Percentiles rank a stretch among this genome's conserved stretches.
These are phyloP conservation scores for Cynoglossus semilaevis DNA, from an alignment of 2,113 vertebrate species.

Conservation along the genomic window DNA sequence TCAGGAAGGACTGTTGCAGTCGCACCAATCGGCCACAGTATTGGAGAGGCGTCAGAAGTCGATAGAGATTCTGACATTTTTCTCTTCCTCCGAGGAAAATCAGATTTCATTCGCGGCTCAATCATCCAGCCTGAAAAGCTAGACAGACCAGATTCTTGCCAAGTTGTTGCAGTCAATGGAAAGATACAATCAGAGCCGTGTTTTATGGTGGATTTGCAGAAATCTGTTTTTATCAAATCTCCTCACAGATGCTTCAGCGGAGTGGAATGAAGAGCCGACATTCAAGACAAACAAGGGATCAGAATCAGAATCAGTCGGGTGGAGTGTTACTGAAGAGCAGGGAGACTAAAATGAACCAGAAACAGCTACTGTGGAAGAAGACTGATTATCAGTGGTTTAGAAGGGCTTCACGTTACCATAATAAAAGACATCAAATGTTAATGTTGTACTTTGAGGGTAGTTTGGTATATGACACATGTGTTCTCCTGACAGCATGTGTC, in stretches of 20 bases:
- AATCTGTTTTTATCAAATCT: constrained; percentile 70
- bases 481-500: constrained; percentile 16
- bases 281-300: constrained; percentile 1
- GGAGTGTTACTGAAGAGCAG: constrained; percentile 6
- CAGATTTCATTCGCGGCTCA: constrained; percentile 18
- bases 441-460: constrained; percentile 5
- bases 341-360: background rate
- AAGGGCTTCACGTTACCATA: constrained; percentile 4
- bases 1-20: too few relatives aligned
- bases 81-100: background rate
- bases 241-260: constrained; percentile 39
- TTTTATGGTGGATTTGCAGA: constrained; percentile 68
- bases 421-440: background rate
- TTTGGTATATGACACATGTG: constrained; percentile 33
- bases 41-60: background rate
- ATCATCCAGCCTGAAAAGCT: background rate
- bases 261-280: constrained; percentile 19
- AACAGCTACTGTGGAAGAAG: constrained; percentile 7
- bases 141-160: constrained; percentile 21
- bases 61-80: constrained; percentile 1
- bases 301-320: constrained; percentile 14
- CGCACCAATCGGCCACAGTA: too few relatives aligned
- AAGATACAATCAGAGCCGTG: constrained; percentile 59
- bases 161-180: constrained; percentile 14
- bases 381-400: background rate